phyloP scores from a whole-genome alignment of 2,888 invertebrate genomes.

The Eupelmus urozonus region DNA sequence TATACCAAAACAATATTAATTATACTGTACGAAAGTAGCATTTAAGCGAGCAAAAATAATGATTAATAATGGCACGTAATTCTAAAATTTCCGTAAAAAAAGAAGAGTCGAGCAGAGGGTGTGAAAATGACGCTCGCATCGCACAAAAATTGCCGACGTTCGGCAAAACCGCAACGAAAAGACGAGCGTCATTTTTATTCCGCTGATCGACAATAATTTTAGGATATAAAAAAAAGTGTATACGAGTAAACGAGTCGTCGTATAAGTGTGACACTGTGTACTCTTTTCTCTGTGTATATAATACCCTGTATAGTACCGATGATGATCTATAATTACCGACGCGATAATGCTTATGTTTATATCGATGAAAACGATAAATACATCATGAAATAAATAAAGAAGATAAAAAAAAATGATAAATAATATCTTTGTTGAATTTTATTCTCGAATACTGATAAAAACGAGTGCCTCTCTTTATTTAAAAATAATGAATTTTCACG shows the following conservation, averaged over 20 bases:
- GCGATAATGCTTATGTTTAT: slow-evolving; percentile 74
- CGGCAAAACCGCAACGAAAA: slow-evolving; percentile 11
- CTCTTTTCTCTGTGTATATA: slow-evolving; percentile 71
- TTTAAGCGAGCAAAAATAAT: slow-evolving; percentile 63
- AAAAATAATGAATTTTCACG: slow-evolving; percentile 51
- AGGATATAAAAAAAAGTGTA: slow-evolving; percentile 44
- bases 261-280: slow-evolving; percentile 70
- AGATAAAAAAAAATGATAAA: slow-evolving; percentile 62
- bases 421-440: slow-evolving; percentile 64
- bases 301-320: slow-evolving; percentile 73
- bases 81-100: slow-evolving; percentile 51
- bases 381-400: slow-evolving; percentile 72
- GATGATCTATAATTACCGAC: slow-evolving; percentile 67
- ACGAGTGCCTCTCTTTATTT: slow-evolving; percentile 56
- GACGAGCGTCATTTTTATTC: slow-evolving; percentile 13
- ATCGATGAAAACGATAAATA: slow-evolving; percentile 72
- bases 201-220: slow-evolving; percentile 40
- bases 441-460: not conserved
- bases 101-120: slow-evolving; percentile 19
- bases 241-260: slow-evolving; percentile 65
- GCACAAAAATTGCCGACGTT: not conserved
- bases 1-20: slow-evolving; percentile 76
- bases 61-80: slow-evolving; percentile 57
- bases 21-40: slow-evolving; percentile 63
- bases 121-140: slow-evolving; percentile 47